Conservation (phyloP, 1,140 invertebrate genomes). For the Drosophila malerkotliana region DNA sequence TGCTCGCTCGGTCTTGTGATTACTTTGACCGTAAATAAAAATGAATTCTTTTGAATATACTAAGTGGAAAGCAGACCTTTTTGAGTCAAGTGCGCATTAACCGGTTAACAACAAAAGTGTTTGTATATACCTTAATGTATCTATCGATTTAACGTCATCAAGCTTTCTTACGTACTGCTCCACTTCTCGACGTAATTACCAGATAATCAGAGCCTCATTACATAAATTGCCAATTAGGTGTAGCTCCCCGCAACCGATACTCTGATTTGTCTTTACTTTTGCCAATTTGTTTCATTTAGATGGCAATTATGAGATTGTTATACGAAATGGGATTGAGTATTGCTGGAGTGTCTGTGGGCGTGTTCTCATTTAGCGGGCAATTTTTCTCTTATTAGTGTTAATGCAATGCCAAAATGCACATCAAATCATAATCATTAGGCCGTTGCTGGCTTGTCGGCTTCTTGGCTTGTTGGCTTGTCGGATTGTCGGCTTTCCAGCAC, state of each 20-base stretch:
- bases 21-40: slow-evolving; percentile 61
- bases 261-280: slow-evolving; percentile 42
- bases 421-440: slow-evolving; percentile 39
- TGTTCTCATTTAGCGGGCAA: slow-evolving; percentile 55
- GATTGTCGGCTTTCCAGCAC: slow-evolving; percentile 43
- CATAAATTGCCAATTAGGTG: slow-evolving; percentile 64
- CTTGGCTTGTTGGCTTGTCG: neutral
- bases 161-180: slow-evolving; percentile 49
- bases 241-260: slow-evolving; percentile 37
- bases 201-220: slow-evolving; percentile 50
- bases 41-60: slow-evolving; percentile 46
- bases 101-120: slow-evolving; percentile 48
- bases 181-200: slow-evolving; percentile 52
- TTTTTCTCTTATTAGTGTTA: slow-evolving; percentile 50
- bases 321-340: slow-evolving; percentile 1
- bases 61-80: slow-evolving; percentile 39
- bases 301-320: slow-evolving; percentile 61
- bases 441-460: slow-evolving; percentile 11
- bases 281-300: slow-evolving; percentile 60
- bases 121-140: slow-evolving; percentile 17
- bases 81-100: slow-evolving; percentile 49
- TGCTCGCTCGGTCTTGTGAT: slow-evolving; percentile 61
- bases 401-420: slow-evolving; percentile 54
- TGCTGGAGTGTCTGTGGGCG: slow-evolving; percentile 42
- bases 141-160: slow-evolving; percentile 53